Conservation (phyloP, 2,888 invertebrate species). For the Galeopsomyia nigrocyanea region DNA sequence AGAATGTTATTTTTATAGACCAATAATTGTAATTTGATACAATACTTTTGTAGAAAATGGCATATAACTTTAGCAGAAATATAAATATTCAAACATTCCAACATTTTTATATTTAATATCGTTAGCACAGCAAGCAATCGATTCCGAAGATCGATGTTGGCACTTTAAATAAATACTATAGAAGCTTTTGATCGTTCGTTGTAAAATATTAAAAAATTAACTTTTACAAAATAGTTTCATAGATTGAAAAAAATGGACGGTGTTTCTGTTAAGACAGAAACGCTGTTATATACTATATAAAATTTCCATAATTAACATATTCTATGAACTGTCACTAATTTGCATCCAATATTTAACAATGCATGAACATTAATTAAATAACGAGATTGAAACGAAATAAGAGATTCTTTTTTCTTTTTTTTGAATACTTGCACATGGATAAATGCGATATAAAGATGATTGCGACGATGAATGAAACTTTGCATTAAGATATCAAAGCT, state of each 20-base stretch:
- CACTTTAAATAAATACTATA: slow-evolving; percentile 11
- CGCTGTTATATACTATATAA: neutral
- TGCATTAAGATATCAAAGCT: slow-evolving; percentile 72
- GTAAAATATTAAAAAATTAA: slow-evolving; percentile 6
- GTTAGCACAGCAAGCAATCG: neutral
- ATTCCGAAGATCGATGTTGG: slow-evolving; percentile 39
- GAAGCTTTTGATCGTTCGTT: neutral
- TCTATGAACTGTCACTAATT: no score
- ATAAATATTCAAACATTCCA: no score
- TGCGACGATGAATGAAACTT: neutral
- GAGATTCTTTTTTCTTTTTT: slow-evolving; percentile 8
- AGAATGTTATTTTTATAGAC: no score
- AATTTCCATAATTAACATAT: slow-evolving; percentile 10
- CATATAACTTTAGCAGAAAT: no score
- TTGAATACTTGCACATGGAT: slow-evolving; percentile 8
- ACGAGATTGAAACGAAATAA: slow-evolving; percentile 16
- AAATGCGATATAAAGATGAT: slow-evolving; percentile 23
- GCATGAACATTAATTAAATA: neutral
- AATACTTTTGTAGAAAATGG: no score
- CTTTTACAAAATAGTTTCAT: no score
- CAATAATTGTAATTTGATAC: no score
- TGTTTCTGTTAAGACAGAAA: neutral
- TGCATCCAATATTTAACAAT: neutral
- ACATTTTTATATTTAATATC: no score
- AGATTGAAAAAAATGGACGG: slow-evolving; percentile 9